A percentile compares a stretch with the other conserved stretches of the same genome.
Conservation (phyloP, 2,888 invertebrate species). For the Tiphia femorata region DNA sequence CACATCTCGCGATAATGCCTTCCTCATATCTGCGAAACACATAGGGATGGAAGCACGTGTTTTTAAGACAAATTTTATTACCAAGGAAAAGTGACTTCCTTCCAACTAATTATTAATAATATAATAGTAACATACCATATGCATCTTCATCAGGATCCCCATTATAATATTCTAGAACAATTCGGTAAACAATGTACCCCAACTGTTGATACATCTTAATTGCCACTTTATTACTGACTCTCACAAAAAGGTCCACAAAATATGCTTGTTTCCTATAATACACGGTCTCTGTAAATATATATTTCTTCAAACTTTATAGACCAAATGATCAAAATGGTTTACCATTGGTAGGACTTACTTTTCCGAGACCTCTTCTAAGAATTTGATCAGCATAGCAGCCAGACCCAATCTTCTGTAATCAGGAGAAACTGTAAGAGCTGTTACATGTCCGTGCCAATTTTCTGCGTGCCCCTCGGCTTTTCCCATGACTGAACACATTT, state of each 20-base stretch:
- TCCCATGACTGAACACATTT: conserved; percentile 87
- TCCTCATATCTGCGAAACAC: conserved; percentile 93
- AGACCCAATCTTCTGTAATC: conserved; percentile 93
- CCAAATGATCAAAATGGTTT: background rate
- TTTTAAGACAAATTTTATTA: too few species aligned
- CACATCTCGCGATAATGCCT: conserved; percentile 93
- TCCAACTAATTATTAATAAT: background rate
- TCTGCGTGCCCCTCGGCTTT: conserved; percentile 97
- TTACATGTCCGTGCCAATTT: conserved; percentile 99
- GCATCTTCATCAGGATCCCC: conserved; percentile 99
- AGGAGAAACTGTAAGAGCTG: conserved; percentile 96
- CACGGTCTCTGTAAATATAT: background rate
- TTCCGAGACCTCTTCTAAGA: conserved; percentile 96
- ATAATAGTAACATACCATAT: conserved; percentile 78
- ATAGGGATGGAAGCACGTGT: too few species aligned
- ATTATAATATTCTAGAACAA: conserved; percentile 97
- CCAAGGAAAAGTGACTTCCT: background rate
- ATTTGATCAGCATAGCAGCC: conserved; percentile 93
- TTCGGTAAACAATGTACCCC: conserved; percentile 96
- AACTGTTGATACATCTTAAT: conserved; percentile 97
- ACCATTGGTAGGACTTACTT: conserved; percentile 74
- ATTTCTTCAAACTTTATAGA: background rate
- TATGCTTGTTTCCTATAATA: conserved; percentile 88
- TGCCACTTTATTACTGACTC: conserved; percentile 97
- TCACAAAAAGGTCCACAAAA: conserved; percentile 98